Base-by-base conservation (phyloP, 2,888 invertebrate genomes). In the Diogma glabrata region DNA sequence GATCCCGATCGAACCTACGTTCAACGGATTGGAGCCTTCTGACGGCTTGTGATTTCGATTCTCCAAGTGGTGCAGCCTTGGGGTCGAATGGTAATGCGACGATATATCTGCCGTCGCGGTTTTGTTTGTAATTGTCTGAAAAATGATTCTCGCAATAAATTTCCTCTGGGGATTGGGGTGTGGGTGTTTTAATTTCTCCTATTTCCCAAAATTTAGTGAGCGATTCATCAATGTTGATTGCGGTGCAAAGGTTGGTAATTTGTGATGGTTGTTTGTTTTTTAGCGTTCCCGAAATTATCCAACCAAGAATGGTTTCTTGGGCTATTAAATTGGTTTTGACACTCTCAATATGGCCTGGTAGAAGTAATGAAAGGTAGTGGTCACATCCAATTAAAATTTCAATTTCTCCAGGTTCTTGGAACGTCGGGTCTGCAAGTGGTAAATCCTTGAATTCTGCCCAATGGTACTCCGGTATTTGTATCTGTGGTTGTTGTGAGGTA, bases 71-170 rank as follows among this genome's bases (percentile, higher is more conserved):
- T 28, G 28, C 28, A n/a, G 28, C 3, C 2, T 28, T 28, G 10
- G 28, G 28, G 4, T 28, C 28, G 3, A 28, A 28, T 2, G 28
- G 28, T 28, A 28, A 28, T 28, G 28, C 28, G 28, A 28, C 28
- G n/a, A 28, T n/a, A 28, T 28, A 28, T 28, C 28, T 28, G n/a
- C 28, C 28, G 3, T 28, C 28, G 36, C n/a, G n/a, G 7, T 36
- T 36, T 36, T 6, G 36, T 7, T 36, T 7, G 36, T 36, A 36
- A 36, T 36, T 36, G n/a, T 36, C n/a, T 16, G 16, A n/a, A n/a
- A 36, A 36, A n/a, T 36, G 36, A 5, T 36, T 36, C 5, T 36
- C 36, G 36, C 36, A 36, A 36, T 36, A 36, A 36, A 36, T n/a
- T 36, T 36, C 28, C n/a, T 28, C 28, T n/a, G 10, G 10, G 2